phyloP scores from a whole-genome alignment of 2,113 vertebrate genomes.

The Hirundichthys speculiger region DNA sequence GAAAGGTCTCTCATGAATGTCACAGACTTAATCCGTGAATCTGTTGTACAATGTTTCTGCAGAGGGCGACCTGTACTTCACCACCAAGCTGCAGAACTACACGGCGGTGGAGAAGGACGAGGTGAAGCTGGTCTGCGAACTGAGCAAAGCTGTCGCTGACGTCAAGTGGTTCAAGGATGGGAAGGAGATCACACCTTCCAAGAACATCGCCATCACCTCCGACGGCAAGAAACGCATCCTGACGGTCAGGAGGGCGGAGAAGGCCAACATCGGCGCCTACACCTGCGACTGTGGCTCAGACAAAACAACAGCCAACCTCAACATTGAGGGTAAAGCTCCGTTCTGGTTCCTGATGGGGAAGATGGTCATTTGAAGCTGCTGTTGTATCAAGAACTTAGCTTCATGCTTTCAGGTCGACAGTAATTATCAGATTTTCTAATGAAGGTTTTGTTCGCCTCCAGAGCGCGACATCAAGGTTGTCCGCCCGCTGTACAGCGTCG shows the following conservation, averaged over 20 bases:
- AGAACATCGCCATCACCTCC: constrained; percentile 86
- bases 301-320: constrained; percentile 90
- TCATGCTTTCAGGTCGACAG: too few relatives aligned
- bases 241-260: constrained; percentile 90
- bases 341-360: too few relatives aligned
- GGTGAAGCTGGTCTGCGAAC: constrained; percentile 91
- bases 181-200: constrained; percentile 91
- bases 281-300: constrained; percentile 96
- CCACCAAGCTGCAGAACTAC: constrained; percentile 95
- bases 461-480: constrained; percentile 95
- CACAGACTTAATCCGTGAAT: too few relatives aligned
- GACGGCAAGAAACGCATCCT: constrained; percentile 93
- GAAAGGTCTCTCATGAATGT: too few relatives aligned
- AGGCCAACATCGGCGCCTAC: constrained; percentile 91
- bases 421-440: not conserved
- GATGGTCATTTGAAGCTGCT: not conserved
- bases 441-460: constrained; percentile 46
- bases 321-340: constrained; percentile 88
- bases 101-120: constrained; percentile 95
- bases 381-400: not conserved
- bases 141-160: constrained; percentile 90
- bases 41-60: constrained; percentile 19
- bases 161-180: constrained; percentile 97
- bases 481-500: constrained; percentile 92
- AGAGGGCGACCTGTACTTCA: constrained; percentile 98